Base-by-base conservation (phyloP, 2,888 invertebrate species). In the Lasiommata megera region DNA sequence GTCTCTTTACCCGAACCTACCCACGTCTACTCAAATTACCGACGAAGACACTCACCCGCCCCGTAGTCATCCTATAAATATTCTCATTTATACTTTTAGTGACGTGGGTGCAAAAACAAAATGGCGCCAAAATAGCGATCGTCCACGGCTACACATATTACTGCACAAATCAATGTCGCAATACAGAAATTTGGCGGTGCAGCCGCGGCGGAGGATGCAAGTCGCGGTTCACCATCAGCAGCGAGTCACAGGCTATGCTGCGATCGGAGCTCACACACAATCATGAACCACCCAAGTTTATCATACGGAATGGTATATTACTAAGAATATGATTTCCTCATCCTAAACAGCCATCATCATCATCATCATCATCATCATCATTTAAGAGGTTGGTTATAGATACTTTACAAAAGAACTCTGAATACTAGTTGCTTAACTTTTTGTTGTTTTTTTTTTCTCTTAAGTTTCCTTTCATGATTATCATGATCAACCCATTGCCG, bases 211-310 rank as follows among this genome's bases (percentile, higher is more conserved):
- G 43, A 0, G 16, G 17, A 0, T 69, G 66, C 46, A 66, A 41
- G 38, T 63, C 65, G 1, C 51, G 60, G 3, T 62, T 69, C 48
- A 56, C 54, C 0, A n/a, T 56, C 1, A 31, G 12, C 5, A 54
- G 44, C 3, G 47, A 57, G 11, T 34, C 14, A 1, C 0, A 54
- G 5, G 18, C 36, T 0, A n/a, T 62, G 2, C 14, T 53, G 9
- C 40, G 54, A 3, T 28, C 46, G 0, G 11, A 29, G 1, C 41
- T 61, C 7, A 28, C 51, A 46, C 92, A 92, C 58, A 80, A 77
- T 37, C 91, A 91, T 59, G 83, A 81, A 1, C 70, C 67, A 37
- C 54, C 54, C 5, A 17, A n/a, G 12, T 48, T 23, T 18, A 1
- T 48, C 3, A 36, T 48, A 48, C 36, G 14, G 36, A 12, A 48